Evolutionary conservation across 2,797 vertebrate species (phyloP).

Genomic region (Aselliscus stoliczkanus): DNA sequence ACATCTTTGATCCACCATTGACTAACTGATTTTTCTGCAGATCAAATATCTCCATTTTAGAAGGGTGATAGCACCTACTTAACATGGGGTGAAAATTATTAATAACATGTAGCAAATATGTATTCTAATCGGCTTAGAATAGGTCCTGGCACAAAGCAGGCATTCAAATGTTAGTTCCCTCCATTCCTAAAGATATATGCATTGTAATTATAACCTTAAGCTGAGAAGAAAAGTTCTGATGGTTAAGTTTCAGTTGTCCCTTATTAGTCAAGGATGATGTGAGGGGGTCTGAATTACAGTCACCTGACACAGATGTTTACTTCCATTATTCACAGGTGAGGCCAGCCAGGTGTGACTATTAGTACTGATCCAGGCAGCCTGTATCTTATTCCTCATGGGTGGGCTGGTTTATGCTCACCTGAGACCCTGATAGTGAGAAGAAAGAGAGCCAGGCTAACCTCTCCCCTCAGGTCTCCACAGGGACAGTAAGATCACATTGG

Average conservation of each 20-base stretch:
- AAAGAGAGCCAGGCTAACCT: neutral
- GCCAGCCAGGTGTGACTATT: neutral
- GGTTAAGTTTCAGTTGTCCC: neutral
- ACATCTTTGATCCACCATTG: neutral
- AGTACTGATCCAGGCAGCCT: neutral
- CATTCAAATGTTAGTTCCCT: neutral
- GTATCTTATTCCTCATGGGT: neutral
- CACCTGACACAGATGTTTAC: neutral
- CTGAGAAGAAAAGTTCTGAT: neutral
- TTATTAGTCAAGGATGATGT: neutral
- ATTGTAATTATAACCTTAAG: neutral
- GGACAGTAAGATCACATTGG: neutral
- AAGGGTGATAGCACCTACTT: neutral
- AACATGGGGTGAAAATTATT: neutral
- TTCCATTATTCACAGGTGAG: neutral
- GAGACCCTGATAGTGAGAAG: neutral
- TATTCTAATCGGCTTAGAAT: neutral
- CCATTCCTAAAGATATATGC: neutral
- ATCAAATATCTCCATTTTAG: neutral
- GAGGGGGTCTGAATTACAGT: neutral
- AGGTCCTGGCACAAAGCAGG: neutral
- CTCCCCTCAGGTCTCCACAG: neutral
- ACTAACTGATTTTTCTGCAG: neutral
- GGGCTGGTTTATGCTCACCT: neutral
- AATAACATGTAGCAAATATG: neutral